Conservation (phyloP, 2,888 invertebrate species). For the Cataglyphis cursor region DNA sequence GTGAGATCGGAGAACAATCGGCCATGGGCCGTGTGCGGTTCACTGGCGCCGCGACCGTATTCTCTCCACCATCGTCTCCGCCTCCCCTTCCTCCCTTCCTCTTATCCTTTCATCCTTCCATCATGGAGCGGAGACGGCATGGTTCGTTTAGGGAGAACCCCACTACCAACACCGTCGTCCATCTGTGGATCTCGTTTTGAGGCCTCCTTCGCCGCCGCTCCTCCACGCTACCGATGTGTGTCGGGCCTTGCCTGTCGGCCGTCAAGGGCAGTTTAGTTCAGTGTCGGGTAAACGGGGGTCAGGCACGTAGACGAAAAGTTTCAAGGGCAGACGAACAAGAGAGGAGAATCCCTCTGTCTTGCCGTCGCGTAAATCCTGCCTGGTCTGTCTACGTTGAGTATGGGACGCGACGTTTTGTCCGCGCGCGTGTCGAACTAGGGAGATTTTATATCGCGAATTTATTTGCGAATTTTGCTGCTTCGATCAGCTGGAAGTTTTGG, state of each 20-base stretch:
- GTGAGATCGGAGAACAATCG: slow-evolving; percentile 84
- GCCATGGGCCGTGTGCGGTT: slow-evolving; percentile 72
- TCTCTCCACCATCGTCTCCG: slow-evolving; percentile 64
- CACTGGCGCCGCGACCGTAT: slow-evolving; percentile 75
- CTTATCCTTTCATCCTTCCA: not conserved
- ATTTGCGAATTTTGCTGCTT: not conserved
- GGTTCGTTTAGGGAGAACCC: slow-evolving; percentile 69
- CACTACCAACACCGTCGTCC: slow-evolving; percentile 44
- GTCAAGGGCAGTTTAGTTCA: slow-evolving; percentile 74
- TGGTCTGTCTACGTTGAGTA: not conserved
- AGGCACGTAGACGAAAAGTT: slow-evolving; percentile 77
- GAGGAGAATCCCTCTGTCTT: slow-evolving; percentile 39
- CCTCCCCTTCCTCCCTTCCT: slow-evolving; percentile 40
- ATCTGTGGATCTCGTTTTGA: slow-evolving; percentile 61
- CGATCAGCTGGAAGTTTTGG: not conserved
- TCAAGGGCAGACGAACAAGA: slow-evolving; percentile 70
- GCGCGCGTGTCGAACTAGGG: slow-evolving; percentile 1
- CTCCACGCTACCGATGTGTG: slow-evolving; percentile 59
- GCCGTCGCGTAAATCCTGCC: slow-evolving; percentile 57
- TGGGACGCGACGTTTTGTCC: not conserved
- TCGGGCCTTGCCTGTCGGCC: slow-evolving; percentile 70
- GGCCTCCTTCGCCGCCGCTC: slow-evolving; percentile 57
- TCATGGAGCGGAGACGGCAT: slow-evolving; percentile 11
- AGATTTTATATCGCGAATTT: not conserved
- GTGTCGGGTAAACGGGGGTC: slow-evolving; percentile 74